Evolutionary conservation across 2,888 invertebrate genomes (phyloP), one percentile per base, ranked within the genome.

Genomic region (Scaptomyza polygonia): DNA sequence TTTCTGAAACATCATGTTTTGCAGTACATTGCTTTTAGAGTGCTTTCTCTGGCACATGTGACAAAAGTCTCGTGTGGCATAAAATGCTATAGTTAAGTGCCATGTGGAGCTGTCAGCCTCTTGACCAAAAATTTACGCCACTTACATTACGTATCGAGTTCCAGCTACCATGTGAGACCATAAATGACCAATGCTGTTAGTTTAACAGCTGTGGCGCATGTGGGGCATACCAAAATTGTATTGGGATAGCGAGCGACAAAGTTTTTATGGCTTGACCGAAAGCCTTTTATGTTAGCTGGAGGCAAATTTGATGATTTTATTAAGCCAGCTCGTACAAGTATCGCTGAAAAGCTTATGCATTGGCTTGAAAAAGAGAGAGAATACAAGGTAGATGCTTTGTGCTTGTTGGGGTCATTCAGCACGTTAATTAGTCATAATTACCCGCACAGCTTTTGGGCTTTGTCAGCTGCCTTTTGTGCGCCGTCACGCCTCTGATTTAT

Each of bases 241-340:
- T 67, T 67, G 58, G 58, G 34, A 62, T 62, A 61, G 84, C 67
- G 27, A 54, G 57, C 47, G 73, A 65, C 67, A 71, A 84, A 74
- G 59, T 85, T 85, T 81, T 81, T 83, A 83, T 78, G 78, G 76
- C 71, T 67, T 54, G 67, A 54, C 62, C 79, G 67, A 82, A 85
- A 78, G 82, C 70, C 80, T 80, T 86, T 82, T 79, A 82, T 82
- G 86, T 68, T 55, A 40, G 77, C 54, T 54, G 45, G 44, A 77
- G 79, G 77, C 71, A 83, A 85, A 83, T 82, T 82, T 86, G 76
- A 82, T 82, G 86, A 67, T 83, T 86, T 86, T 84, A 83, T 86
- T 86, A 78, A 72, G 76, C 66, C 65, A 76, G 67, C 58, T 58
- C 47, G 39, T 42, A 54, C 32, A 45, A 49, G 53, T 63, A 82